phyloP scores from a whole-genome alignment of 2,113 vertebrate species.

The Egretta garzetta region DNA sequence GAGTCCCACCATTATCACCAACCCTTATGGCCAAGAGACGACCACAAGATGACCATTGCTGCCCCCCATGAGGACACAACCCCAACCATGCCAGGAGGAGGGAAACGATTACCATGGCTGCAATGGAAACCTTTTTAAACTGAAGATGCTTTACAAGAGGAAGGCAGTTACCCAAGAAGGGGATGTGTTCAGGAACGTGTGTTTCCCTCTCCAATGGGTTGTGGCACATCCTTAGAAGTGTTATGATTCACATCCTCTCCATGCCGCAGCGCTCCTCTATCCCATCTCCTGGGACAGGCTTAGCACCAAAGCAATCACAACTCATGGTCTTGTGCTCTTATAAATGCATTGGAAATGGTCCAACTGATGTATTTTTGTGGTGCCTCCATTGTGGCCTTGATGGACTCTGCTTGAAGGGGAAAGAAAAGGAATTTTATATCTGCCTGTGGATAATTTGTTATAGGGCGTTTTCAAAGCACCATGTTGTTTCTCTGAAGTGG shows the following conservation, averaged over 20 bases:
- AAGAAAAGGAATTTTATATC: neutral
- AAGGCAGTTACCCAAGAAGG: neutral
- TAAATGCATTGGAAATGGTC: neutral
- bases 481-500: neutral
- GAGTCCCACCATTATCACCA: neutral
- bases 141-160: neutral
- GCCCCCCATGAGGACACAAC: neutral
- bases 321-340: neutral
- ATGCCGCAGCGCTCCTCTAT: neutral
- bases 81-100: accelerated
- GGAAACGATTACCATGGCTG: accelerated
- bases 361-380: neutral
- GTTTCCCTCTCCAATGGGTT: accelerated
- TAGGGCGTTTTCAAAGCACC: neutral
- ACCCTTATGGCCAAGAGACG: neutral
- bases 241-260: neutral
- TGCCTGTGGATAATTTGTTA: neutral
- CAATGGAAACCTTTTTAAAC: neutral
- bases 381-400: neutral
- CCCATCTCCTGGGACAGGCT: neutral
- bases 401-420: neutral
- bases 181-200: accelerated
- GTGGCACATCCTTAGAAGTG: neutral
- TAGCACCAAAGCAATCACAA: neutral
- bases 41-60: neutral